Base-by-base conservation (phyloP, 2,797 vertebrate genomes). In the Myiotriccus ornatus region DNA sequence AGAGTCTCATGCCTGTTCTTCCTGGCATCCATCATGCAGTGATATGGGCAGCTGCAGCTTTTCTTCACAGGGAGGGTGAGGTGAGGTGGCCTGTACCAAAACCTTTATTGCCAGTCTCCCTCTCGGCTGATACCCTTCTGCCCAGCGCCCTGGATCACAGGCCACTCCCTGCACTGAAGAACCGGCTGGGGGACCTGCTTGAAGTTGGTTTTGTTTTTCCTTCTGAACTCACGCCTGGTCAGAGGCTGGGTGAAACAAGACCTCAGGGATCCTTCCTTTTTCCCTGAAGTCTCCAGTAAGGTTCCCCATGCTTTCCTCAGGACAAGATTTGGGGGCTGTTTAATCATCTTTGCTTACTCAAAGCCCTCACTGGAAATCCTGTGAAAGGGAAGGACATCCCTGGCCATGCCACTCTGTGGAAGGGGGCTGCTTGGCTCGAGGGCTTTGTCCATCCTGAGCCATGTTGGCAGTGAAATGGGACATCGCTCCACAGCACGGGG, bases 401-500 rank as follows among this genome's bases (percentile, higher is more conserved):
- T 63, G 76, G 46, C 43, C 9, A 0, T n/a, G 44, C 37, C 24
- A 30, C 6, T 23, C 46, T 46, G 44, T 46, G 46, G 35, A 52
- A 14, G 4, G 1, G 1, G 1, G 22, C 35, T 84, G 25, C 39
- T 62, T 80, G 28, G 28, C 34, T 64, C 0, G 24, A 9, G 11
- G 17, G 7, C 23, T 64, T 52, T 85, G 55, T 55, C 53, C 23
- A 1, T 70, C 27, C 24, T 49, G 15, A 53, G 57, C 47, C 35
- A 4, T 23, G 12, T 52, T 1, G 4, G 12, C 62, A 73, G 19
- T 7, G 64, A 83, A 69, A 41, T 2, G 0, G 1, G 37, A 4
- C 39, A 20, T 57, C 0, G 1, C 30, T 65, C 25, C 30, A 10
- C 27, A 24, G 15, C 1, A 2, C 0, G 1, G 47, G 28, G 23